Evolutionary conservation across 2,113 vertebrate genomes (phyloP), one percentile per base, ranked within the genome.

Genomic region (Muntiacus reevesi): DNA sequence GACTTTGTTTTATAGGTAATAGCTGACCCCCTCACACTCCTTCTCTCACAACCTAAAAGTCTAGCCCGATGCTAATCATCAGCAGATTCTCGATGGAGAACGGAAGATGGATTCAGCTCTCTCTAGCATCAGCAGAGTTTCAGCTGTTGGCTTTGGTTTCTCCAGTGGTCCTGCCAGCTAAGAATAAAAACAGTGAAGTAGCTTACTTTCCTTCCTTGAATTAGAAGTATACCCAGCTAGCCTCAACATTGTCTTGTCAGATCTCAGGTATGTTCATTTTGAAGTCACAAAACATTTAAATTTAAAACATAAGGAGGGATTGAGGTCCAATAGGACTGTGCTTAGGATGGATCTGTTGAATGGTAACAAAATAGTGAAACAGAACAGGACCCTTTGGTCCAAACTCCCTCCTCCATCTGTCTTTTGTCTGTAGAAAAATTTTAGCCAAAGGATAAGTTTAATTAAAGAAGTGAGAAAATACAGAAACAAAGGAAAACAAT

Each of bases 241-340:
- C 28, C 45, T 84, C 85, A 54, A 59, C 5, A 47, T 0, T 54
- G 11, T 60, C 40, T 87, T 79, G 36, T 71, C 96, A 91, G 67
- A 71, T 83, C 33, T 54, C 17, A 89, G 57, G n/a, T 43, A 82
- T 47, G 71, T 89, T 47, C 16, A 27, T 8, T 78, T 16, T 79
- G 40, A 95, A 74, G 60, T 85, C 40, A 83, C 12, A 10, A 71
- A 62, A 88, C 43, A n/a, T 93, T 95, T 91, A 81, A 30, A 57
- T 62, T 52, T 55, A 95, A 98, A 87, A 81, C 55, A 50, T 45
- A 87, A 76, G 62, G 67, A 67, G 50, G 7, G 21, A 40, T 10
- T 15, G 19, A 64, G 50, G 84, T 94, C 76, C 94, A 90, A 87
- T 21, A 91, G 15, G 59, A 82, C 64, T 55, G 54, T 71, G 59